Evolutionary conservation across 1,140 invertebrate species (phyloP), one percentile per base, ranked within the genome.

Genomic region (Cotesia glomerata): DNA sequence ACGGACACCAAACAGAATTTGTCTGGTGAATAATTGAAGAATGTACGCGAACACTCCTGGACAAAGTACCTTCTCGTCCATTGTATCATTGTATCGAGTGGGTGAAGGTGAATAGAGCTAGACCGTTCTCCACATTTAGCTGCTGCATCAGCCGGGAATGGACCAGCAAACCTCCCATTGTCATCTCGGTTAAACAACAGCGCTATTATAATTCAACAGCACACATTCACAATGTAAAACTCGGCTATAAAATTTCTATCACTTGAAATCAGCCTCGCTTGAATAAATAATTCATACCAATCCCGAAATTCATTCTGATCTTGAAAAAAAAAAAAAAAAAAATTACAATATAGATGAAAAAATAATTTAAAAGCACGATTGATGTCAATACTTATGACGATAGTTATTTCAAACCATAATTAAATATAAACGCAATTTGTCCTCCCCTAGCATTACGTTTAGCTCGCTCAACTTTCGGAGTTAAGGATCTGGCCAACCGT

Each of bases 361-460:
- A 39, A 9, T 39, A 8, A 63, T 63, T 35, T 39, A 56, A 56
- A 56, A 18, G n/a, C 5, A 16, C n/a, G 52, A 56, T 56, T 56
- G 18, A 56, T 56, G 52, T 56, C 52, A 56, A 56, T 56, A 56
- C 45, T 16, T 59, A 59, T 71, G 45, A 72, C 72, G 62, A 75
- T 68, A 71, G 71, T 79, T 80, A 78, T 82, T 81, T 79, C 72
- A 80, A 78, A 77, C 77, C 79, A 80, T 84, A 86, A 87, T 87
- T 75, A 82, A 84, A 87, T 87, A 78, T 78, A 86, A 86, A 87
- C 83, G 79, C 79, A 84, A 87, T 87, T 87, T 86, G 79, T 80
- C 77, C 72, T 80, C 79, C 84, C 80, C 76, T 78, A 74, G 11
- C 49, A 74, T 76, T 78, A 26, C 26, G 26, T 78, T 72, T 35